Conservation (phyloP, 1,140 invertebrate genomes). For the Diorhabda sublineata region DNA sequence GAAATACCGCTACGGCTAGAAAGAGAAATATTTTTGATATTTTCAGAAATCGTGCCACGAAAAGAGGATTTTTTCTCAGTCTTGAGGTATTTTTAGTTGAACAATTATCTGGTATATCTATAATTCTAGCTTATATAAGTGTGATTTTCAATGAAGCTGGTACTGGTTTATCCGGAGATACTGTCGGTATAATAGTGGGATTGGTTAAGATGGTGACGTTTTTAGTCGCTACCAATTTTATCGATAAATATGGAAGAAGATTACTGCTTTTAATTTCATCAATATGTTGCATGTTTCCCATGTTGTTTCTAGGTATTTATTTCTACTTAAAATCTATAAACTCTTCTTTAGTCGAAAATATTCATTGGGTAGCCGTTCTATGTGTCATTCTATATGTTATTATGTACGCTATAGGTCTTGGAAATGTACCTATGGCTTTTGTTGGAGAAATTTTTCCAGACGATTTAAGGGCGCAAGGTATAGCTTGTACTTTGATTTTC, state of each 20-base stretch:
- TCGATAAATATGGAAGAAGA: not conserved
- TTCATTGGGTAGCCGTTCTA: not conserved
- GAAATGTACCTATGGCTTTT: not conserved
- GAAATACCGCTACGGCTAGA: not conserved
- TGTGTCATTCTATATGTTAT: constrained; percentile 2
- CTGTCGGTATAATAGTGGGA: not conserved
- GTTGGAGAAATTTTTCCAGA: not conserved
- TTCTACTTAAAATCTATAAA: not conserved
- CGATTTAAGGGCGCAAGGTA: not conserved
- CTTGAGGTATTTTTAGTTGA: not conserved
- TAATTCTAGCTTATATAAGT: not conserved
- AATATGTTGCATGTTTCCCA: not conserved
- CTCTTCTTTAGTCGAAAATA: not conserved
- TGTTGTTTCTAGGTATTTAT: not conserved
- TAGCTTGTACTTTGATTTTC: not conserved
- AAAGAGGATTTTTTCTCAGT: not conserved
- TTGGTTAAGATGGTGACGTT: not conserved
- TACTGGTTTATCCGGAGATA: not conserved
- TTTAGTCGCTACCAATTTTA: not conserved
- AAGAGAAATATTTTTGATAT: not conserved
- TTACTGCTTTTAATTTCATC: not conserved
- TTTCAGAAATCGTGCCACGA: not conserved
- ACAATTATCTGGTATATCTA: not conserved
- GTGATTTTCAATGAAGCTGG: not conserved
- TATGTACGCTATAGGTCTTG: not conserved